Conservation (phyloP, 2,888 invertebrate species). For the Drosophila birchii region DNA sequence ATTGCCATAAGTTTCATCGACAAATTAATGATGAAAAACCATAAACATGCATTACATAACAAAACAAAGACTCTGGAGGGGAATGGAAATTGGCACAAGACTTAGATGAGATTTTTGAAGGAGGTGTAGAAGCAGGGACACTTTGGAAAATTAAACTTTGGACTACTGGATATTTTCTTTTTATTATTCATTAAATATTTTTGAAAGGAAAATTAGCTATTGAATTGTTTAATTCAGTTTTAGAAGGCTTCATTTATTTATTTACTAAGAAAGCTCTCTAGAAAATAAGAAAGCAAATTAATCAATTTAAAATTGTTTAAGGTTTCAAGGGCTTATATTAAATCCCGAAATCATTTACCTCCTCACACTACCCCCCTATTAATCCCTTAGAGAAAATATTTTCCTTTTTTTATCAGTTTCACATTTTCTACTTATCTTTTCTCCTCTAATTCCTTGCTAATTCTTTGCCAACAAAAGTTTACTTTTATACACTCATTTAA, state of each 20-base stretch:
- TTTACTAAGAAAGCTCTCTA: background rate
- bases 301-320: background rate
- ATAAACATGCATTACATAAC: constrained; percentile 80
- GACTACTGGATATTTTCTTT: background rate
- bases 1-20: constrained; percentile 80
- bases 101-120: constrained; percentile 13
- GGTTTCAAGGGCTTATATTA: background rate
- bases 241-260: background rate
- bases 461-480: constrained; percentile 22
- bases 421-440: constrained; percentile 10
- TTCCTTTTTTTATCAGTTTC: constrained; percentile 1
- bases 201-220: background rate
- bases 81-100: constrained; percentile 42
- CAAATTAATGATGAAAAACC: constrained; percentile 77
- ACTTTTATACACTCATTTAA: constrained; percentile 12
- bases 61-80: constrained; percentile 65
- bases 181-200: background rate
- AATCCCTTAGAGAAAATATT: constrained; percentile 1
- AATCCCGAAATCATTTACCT: background rate
- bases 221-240: background rate
- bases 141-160: background rate
- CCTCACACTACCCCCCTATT: background rate
- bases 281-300: background rate
- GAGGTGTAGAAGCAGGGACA: background rate
- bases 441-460: constrained; percentile 11